Percentiles rank a stretch among this genome's conserved stretches.
phyloP scores from a whole-genome alignment of 2,888 invertebrate species.

The Calameuta pallipes region DNA sequence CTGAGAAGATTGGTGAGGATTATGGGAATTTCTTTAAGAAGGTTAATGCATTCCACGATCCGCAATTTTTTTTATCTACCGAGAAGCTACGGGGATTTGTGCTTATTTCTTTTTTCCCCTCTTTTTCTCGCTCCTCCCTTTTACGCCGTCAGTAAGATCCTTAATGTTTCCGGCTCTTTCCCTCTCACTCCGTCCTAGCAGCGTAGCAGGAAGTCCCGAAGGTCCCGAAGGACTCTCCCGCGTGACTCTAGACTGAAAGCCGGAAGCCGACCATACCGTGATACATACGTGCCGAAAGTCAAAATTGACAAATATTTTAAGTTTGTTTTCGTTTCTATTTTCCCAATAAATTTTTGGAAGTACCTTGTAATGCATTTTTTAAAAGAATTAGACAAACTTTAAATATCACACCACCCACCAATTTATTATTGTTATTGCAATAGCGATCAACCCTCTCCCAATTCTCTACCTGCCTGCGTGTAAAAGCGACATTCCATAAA shows the following conservation, averaged over 20 bases:
- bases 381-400: neutral
- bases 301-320: neutral
- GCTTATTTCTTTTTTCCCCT: neutral
- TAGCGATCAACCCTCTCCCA: neutral
- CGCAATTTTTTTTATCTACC: neutral
- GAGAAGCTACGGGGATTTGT: neutral
- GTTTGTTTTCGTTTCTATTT: neutral
- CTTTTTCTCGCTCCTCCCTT: neutral
- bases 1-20: no score
- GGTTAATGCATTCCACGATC: no score
- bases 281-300: neutral
- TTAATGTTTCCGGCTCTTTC: neutral
- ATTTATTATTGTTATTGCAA: neutral
- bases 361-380: neutral
- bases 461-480: neutral
- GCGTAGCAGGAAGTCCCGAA: neutral
- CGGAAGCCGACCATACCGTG: neutral
- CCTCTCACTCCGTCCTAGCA: neutral
- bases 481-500: no score
- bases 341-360: neutral
- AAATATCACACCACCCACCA: neutral
- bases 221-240: neutral
- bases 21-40: no score
- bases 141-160: neutral
- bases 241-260: neutral